Evolutionary conservation across 2,113 vertebrate genomes (phyloP).

Genomic region (Tachysurus vachellii): DNA sequence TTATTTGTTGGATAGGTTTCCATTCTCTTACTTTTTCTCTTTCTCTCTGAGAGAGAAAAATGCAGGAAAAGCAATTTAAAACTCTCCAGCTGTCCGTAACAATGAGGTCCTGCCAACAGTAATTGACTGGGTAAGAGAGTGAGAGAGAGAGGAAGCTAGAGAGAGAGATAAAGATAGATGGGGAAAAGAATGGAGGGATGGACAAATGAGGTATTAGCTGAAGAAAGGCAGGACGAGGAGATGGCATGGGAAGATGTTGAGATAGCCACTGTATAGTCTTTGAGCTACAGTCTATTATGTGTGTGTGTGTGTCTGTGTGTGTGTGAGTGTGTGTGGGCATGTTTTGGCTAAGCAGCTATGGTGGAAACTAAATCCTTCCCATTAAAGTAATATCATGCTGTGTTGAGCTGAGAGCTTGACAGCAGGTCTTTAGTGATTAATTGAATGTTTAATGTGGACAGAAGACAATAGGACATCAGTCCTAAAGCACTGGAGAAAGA

Average conservation of each 20-base stretch:
- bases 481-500: neutral
- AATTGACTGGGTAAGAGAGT: conserved; percentile 20
- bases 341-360: neutral
- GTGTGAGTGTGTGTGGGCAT: conserved; percentile 7
- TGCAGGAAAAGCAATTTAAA: conserved; percentile 49
- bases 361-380: conserved; percentile 13
- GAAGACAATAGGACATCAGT: conserved; percentile 2
- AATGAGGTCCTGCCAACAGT: conserved; percentile 59
- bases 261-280: conserved; percentile 8
- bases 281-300: neutral
- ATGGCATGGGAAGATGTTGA: neutral
- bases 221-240: neutral
- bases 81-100: conserved; percentile 66
- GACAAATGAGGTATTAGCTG: conserved; percentile 43
- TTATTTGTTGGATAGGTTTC: conserved; percentile 11
- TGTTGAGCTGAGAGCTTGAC: conserved; percentile 18
- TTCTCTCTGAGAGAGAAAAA: conserved; percentile 36
- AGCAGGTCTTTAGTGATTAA: conserved; percentile 41
- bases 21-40: conserved; percentile 6
- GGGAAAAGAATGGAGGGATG: neutral
- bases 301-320: conserved; percentile 14
- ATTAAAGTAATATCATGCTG: conserved; percentile 39
- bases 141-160: neutral
- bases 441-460: conserved; percentile 32
- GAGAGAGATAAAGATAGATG: neutral